Base-by-base conservation (phyloP, 1,140 invertebrate genomes). In the Pogonus chalceus region DNA sequence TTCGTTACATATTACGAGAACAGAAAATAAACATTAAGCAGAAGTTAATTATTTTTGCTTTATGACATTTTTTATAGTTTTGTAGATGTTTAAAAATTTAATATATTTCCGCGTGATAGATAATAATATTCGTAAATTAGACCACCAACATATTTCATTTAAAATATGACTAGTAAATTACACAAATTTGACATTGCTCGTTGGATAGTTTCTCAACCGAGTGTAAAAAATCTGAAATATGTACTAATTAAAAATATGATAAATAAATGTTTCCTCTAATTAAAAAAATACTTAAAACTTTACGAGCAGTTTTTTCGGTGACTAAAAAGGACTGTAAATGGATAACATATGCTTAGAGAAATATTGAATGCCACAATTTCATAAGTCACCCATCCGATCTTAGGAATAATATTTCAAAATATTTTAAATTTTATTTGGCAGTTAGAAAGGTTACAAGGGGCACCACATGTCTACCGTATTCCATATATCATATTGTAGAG, bases 401-500 rank as follows among this genome's bases (percentile, higher is more conserved):
- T 10, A 16, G 37, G 43, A 46, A 14, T 23, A 48, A 53, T 53
- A 21, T 53, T 53, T 53, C 14, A 37, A 46, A 46, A 53, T 53
- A 46, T 43, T 24, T 48, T 4, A 37, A 26, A 46, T 46, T 46
- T 53, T 48, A 53, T 53, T 47, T 46, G 52, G 43, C 37, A 53
- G 37, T 53, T 53, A 53, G 35, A 14, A 16, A 35, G 37, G 37
- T 20, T 47, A 21, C 16, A 37, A 10, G 14, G 22, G 37, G 14
- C 12, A 23, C 39, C 26, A 21, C 9, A 14, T 48, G 12, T 26
- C 20, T 12, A 23, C 22, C 20, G 20, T 22, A 51, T 10, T 37
- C 23, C 50, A 22, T 23, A 51, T 23, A 49, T 31, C n/a, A 43
- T 43, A 43, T 43, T 43, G 9, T 43, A 4, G 18, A 16, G 7